Evolutionary conservation across 2,888 invertebrate genomes (phyloP).

Genomic region (Nysson spinosus): DNA sequence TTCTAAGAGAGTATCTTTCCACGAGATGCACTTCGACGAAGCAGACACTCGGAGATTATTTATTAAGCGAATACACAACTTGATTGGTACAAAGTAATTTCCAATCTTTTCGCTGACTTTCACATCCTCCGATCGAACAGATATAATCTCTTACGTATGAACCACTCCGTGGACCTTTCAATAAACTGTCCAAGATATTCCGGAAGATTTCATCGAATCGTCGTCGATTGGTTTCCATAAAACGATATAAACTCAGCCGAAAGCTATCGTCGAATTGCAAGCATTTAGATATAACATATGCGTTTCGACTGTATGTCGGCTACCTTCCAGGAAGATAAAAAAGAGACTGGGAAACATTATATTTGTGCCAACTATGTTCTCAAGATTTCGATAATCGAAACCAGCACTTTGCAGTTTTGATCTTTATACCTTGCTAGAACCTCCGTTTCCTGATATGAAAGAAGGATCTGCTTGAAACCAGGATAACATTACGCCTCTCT

Average conservation of each 20-base stretch:
- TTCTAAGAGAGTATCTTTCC: neutral
- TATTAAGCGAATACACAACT: no score
- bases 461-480: slow-evolving; percentile 15
- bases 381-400: slow-evolving; percentile 50
- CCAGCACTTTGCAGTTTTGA: slow-evolving; percentile 49
- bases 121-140: no score
- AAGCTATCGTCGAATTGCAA: neutral
- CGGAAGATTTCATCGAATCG: neutral
- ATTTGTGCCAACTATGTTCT: slow-evolving; percentile 18
- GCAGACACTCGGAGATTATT: no score
- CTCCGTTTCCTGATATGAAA: slow-evolving; percentile 48
- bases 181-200: no score
- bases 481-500: slow-evolving; percentile 13
- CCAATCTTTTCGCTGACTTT: no score
- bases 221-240: neutral
- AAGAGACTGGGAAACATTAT: slow-evolving; percentile 13
- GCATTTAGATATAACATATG: neutral
- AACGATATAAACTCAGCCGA: slow-evolving; percentile 1
- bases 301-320: slow-evolving; percentile 1
- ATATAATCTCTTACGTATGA: no score
- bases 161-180: no score
- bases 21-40: no score
- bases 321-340: slow-evolving; percentile 10
- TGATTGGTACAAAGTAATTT: no score
- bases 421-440: slow-evolving; percentile 39